These are phyloP conservation scores for Bovichtus diacanthus DNA, from an alignment of 2,797 vertebrate species.

Conservation along the genomic window DNA sequence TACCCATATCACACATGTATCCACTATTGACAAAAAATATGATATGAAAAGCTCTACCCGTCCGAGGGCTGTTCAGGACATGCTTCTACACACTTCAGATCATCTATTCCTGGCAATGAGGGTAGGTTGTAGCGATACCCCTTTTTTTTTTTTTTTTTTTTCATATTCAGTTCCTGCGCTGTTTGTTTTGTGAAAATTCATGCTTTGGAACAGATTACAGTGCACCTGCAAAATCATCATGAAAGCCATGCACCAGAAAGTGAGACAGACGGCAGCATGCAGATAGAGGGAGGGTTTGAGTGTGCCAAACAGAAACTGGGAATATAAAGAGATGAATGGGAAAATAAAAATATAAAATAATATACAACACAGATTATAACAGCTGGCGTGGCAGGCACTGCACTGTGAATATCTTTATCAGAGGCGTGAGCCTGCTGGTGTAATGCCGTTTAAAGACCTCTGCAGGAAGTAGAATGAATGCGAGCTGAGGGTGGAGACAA, in stretches of 20 bases:
- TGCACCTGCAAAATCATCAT: slow-evolving; percentile 56
- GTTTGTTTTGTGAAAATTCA: slow-evolving; percentile 61
- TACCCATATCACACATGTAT: slow-evolving; percentile 32
- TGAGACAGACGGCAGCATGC: slow-evolving; percentile 28
- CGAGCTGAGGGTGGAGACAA: slow-evolving; percentile 25
- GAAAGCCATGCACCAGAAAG: slow-evolving; percentile 33
- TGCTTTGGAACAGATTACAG: slow-evolving; percentile 48
- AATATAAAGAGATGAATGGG: slow-evolving; percentile 7
- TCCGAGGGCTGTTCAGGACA: slow-evolving; percentile 15
- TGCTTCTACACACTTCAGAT: slow-evolving; percentile 7
- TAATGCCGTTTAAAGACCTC: slow-evolving; percentile 28
- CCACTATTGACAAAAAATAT: slow-evolving; percentile 29
- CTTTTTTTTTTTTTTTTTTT: background rate
- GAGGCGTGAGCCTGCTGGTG: background rate
- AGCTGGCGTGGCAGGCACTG: slow-evolving; percentile 7
- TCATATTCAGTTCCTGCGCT: slow-evolving; percentile 26
- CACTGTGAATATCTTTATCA: slow-evolving; percentile 30
- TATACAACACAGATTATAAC: slow-evolving; percentile 37
- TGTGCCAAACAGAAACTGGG: background rate
- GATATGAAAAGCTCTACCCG: slow-evolving; percentile 24
- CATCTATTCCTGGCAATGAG: slow-evolving; percentile 25
- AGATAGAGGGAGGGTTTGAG: slow-evolving; percentile 10
- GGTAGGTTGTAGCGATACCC: slow-evolving; percentile 4
- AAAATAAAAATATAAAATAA: slow-evolving; percentile 40
- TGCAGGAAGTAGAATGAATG: slow-evolving; percentile 42